A percentile compares a stretch with the other conserved stretches of the same genome.
Conservation (phyloP, 2,113 vertebrate genomes). For the Lonchura striata region DNA sequence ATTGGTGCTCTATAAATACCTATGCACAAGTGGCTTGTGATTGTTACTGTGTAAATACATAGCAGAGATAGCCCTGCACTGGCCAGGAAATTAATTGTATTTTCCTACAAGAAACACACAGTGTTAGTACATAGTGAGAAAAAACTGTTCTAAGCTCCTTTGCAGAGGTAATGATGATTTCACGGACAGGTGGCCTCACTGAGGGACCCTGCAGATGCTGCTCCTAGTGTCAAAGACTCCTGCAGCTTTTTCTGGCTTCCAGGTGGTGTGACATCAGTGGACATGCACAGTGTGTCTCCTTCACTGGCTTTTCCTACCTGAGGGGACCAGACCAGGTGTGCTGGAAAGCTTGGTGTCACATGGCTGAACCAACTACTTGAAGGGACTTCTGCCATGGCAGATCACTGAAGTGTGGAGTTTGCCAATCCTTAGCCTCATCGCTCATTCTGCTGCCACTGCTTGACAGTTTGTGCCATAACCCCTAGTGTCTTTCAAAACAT, state of each 20-base stretch:
- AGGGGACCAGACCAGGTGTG: neutral
- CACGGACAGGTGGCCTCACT: neutral
- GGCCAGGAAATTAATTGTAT: neutral
- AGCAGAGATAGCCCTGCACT: neutral
- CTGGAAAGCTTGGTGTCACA: neutral
- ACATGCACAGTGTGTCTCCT: neutral
- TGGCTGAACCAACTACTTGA: neutral
- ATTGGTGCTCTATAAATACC: slow-evolving; percentile 24
- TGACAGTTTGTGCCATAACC: neutral
- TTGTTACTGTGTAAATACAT: neutral
- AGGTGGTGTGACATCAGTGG: neutral
- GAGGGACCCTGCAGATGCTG: neutral
- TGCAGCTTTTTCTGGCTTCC: neutral
- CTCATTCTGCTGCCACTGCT: neutral
- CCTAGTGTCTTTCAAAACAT: fast-evolving
- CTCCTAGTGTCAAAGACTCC: neutral
- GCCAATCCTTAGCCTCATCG: neutral
- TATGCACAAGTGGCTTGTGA: neutral
- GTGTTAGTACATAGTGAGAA: neutral
- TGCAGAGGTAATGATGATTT: neutral
- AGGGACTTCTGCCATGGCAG: neutral
- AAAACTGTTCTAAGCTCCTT: neutral
- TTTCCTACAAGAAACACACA: neutral
- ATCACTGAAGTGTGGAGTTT: neutral
- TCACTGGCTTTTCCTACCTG: neutral